Percentiles rank a stretch among this genome's conserved stretches.
Conservation (phyloP, 2,113 vertebrate genomes). For the Poecile atricapillus region DNA sequence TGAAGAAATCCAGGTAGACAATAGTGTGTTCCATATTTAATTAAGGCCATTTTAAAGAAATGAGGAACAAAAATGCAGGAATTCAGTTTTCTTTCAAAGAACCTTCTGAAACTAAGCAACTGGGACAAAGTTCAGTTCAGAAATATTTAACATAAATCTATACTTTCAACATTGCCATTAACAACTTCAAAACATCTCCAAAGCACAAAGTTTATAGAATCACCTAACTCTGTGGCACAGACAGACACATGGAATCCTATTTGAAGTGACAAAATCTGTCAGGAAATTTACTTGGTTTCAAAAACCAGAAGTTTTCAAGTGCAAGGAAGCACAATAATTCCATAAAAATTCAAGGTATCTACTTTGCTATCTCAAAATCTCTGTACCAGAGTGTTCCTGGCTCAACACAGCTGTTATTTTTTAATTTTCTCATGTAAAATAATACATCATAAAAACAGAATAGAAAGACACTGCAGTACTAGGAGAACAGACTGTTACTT, state of each 20-base stretch:
- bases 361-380: neutral
- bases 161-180: neutral
- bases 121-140: neutral
- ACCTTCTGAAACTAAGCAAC: neutral
- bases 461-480: neutral
- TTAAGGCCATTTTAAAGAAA: constrained; percentile 26
- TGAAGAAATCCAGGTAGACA: neutral
- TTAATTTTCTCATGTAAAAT: neutral
- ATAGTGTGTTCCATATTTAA: neutral
- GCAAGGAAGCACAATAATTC: neutral
- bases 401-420: neutral
- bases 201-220: neutral
- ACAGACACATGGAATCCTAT: neutral
- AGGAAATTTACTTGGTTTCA: neutral
- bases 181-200: neutral
- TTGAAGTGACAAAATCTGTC: neutral
- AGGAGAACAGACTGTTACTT: neutral
- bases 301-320: neutral
- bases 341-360: neutral
- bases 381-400: neutral
- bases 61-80: neutral
- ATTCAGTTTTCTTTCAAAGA: neutral
- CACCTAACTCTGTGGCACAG: neutral
- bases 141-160: neutral
- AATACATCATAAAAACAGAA: neutral